These are phyloP conservation scores for Cecropterus lyciades DNA, from an alignment of 1,140 invertebrate species.

Conservation along the genomic window DNA sequence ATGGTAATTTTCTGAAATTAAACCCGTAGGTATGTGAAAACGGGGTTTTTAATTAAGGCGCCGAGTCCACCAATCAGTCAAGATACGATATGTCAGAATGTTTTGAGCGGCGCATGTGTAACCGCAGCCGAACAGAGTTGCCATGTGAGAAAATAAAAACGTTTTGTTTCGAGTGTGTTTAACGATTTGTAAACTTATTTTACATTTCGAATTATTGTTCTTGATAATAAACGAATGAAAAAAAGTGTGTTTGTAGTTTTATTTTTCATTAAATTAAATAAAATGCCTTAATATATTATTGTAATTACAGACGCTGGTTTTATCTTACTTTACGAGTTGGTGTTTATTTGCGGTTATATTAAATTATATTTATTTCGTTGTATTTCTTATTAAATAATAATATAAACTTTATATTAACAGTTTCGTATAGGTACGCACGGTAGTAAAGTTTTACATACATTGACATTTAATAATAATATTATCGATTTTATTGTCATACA, in stretches of 20 bases:
- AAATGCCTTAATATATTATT: no score
- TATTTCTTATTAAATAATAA: no score
- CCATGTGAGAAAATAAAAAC: constrained; percentile 40
- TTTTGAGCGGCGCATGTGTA: constrained; percentile 44
- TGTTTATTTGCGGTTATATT: no score
- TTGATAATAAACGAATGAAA: neutral
- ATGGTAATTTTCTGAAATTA: constrained; percentile 38
- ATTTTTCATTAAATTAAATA: neutral
- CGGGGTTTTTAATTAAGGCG: constrained; percentile 58
- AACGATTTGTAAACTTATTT: constrained; percentile 5
- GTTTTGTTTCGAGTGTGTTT: constrained; percentile 10
- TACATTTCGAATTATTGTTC: neutral
- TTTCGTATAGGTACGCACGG: no score
- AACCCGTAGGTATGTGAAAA: constrained; percentile 44
- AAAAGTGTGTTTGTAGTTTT: neutral
- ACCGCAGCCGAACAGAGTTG: constrained; percentile 30
- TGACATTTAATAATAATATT: no score
- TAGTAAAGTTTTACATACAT: no score
- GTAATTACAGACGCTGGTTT: no score
- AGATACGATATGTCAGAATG: constrained; percentile 46
- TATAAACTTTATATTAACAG: no score
- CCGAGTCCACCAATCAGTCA: constrained; percentile 56
- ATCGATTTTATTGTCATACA: no score
- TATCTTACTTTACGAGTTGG: no score
- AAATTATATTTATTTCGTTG: no score